Evolutionary conservation across 2,888 invertebrate genomes (phyloP), one percentile per base, ranked within the genome.

Genomic region (Tupiocoris notatus): DNA sequence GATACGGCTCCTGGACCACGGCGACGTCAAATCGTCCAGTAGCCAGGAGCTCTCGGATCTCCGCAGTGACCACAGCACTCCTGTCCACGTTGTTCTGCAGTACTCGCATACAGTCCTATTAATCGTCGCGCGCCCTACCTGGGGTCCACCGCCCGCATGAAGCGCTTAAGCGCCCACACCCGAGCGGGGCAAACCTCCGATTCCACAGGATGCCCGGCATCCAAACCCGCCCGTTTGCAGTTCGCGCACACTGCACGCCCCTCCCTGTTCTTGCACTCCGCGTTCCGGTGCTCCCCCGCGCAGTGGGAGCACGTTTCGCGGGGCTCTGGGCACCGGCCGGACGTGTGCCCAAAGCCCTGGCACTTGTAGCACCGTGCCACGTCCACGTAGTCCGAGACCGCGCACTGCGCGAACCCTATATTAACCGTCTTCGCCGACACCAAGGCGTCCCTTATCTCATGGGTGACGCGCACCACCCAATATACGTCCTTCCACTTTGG

Each of bases 1-100:
- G 20, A 18, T 62, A 62, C 20, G 62, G 62, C 16, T 62, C 62
- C n/a, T n/a, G n/a, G n/a, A n/a, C n/a, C n/a, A n/a, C n/a, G n/a
- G n/a, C n/a, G n/a, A n/a, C n/a, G n/a, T 22, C 22, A 22, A 2
- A 62, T 2, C 16, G 20, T 3, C 7, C 20, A 21, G 62, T 12
- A 7, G 17, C 2, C 7, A 2, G 7, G 12, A 16, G 2, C 20
- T 16, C 62, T 18, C n/a, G n/a, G 3, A 62, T 16, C 62, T 62
- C 62, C 16, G 20, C 62, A 18, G 3, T 9, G 20, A 62, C 62
- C 62, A 62, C 7, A 20, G 21, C 22, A 3, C 23, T 3, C n/a
- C 23, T 12, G 16, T 63, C 63, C 16, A 17, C 23, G n/a, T 63
- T 63, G 12, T 21, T 2, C 22, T 62, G 62, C 22, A 62, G 62